These are phyloP conservation scores for Lasioglossum figueresi DNA, from an alignment of 2,888 invertebrate species.

Conservation along the genomic window DNA sequence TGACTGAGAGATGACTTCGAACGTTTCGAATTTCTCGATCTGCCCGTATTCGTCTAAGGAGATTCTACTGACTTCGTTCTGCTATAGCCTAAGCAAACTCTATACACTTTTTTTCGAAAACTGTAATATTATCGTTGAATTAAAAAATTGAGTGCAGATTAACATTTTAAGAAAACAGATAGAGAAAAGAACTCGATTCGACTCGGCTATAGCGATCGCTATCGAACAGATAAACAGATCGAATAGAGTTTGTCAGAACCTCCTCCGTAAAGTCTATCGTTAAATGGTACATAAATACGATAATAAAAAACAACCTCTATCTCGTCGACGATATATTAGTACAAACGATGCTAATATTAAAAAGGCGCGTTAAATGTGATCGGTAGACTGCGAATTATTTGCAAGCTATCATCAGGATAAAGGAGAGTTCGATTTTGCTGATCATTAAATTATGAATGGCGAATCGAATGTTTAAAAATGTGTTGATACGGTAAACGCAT, in stretches of 20 bases:
- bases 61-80: constrained; percentile 49
- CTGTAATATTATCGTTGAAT: neutral
- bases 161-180: neutral
- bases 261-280: constrained; percentile 18
- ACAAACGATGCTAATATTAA: constrained; percentile 20
- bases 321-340: constrained; percentile 5
- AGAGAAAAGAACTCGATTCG: too few species aligned
- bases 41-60: constrained; percentile 35
- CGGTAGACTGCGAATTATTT: neutral
- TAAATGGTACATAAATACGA: constrained; percentile 48
- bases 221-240: constrained; percentile 19
- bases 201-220: constrained; percentile 1
- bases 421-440: neutral
- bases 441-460: neutral
- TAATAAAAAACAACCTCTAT: constrained; percentile 25
- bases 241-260: constrained; percentile 40
- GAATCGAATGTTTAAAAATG: neutral
- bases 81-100: neutral
- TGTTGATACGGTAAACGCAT: neutral
- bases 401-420: neutral
- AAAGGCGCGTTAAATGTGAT: constrained; percentile 16
- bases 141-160: neutral
- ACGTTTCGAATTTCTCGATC: constrained; percentile 42
- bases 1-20: constrained; percentile 13
- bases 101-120: neutral